Evolutionary conservation across 2,888 invertebrate species (phyloP), one percentile per base, ranked within the genome.

Genomic region (Heliconius erato): DNA sequence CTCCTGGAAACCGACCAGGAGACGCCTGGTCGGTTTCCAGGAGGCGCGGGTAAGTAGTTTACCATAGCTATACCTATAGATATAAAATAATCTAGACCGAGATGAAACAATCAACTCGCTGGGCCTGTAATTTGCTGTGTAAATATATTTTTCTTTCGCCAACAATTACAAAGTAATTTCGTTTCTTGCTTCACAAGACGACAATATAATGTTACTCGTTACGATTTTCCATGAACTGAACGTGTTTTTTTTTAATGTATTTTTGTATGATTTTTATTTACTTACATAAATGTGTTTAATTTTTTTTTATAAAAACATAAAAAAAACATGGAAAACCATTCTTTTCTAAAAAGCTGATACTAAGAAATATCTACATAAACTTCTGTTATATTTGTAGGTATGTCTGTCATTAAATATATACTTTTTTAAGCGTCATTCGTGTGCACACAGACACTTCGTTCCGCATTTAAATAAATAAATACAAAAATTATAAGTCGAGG

Each of bases 61-160:
- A n/a, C n/a, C n/a, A n/a, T 32, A 35, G 3, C 23, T 16, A 28
- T 23, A 9, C 35, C 23, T 35, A 69, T 23, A 65, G 12, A 65
- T 26, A 69, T 40, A 69, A 35, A 12, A 69, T 35, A 35, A 69
- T 69, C 69, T 44, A 72, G 71, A 44, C n/a, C 71, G 26, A 72
- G 71, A 72, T 72, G 71, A 72, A 16, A 72, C 71, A 72, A 44
- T 72, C 26, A 44, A 16, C 44, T 44, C 7, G 71, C 40, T 11
- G 23, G 14, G 74, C 32, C 59, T 59, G 35, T 74, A 74, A 32
- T 74, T 14, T 54, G n/a, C 23, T 59, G 74, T 32, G n/a, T 74
- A 74, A 74, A 74, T 74, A 74, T 74, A 74, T 59, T 74, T 59
- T 74, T 74, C 74, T 74, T 59, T 74, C n/a, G 59, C 74, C 28